A percentile compares a stretch with the other conserved stretches of the same genome.
Conservation (phyloP, 2,888 invertebrate species). For the Drosophila falleni region DNA sequence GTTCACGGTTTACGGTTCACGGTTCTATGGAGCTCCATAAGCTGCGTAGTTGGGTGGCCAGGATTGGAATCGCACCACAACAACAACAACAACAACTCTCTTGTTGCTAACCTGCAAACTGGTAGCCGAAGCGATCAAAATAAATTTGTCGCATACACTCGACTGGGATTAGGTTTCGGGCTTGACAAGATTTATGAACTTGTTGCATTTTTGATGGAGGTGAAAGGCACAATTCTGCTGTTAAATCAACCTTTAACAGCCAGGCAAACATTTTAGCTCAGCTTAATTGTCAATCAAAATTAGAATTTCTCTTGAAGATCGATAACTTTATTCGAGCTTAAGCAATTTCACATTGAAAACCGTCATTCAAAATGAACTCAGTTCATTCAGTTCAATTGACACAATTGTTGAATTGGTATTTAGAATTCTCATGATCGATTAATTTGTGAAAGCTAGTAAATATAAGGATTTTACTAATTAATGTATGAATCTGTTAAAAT, state of each 20-base stretch:
- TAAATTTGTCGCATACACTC: constrained; percentile 64
- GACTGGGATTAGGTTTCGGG: constrained; percentile 36
- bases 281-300: constrained; percentile 1
- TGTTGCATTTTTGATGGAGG: constrained; percentile 38
- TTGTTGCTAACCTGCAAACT: constrained; percentile 30
- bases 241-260: constrained; percentile 17
- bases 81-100: constrained; percentile 6
- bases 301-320: background rate
- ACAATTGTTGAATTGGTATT: no score
- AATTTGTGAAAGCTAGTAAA: no score
- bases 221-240: constrained; percentile 43
- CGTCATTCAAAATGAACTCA: no score
- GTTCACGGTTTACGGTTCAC: constrained; percentile 6
- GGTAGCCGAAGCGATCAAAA: constrained; percentile 66
- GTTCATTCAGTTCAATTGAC: no score
- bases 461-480: no score
- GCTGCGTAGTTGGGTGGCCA: constrained; percentile 68
- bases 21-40: constrained; percentile 9
- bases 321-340: background rate
- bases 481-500: no score
- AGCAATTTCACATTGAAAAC: no score
- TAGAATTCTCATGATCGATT: no score
- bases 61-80: constrained; percentile 15
- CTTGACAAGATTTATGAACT: constrained; percentile 56
- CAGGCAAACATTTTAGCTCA: constrained; percentile 20